These are phyloP conservation scores for Jacana jacana DNA, from an alignment of 2,113 vertebrate species.

Conservation along the genomic window DNA sequence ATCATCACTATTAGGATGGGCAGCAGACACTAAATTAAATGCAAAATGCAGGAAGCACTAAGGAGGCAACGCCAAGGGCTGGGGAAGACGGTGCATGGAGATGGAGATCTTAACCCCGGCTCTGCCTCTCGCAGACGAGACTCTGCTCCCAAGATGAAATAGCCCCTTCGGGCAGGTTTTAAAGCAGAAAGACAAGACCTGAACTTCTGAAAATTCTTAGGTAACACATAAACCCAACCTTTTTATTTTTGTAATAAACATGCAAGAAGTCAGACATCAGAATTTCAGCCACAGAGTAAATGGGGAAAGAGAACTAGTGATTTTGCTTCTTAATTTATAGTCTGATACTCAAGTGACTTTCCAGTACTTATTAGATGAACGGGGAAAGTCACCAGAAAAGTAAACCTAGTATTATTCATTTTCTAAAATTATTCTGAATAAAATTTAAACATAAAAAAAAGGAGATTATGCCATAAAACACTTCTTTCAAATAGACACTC, in stretches of 20 bases:
- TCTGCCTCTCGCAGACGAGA: neutral
- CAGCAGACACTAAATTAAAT: neutral
- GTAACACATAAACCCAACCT: too few species aligned
- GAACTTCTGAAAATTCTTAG: neutral
- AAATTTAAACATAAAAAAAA: neutral
- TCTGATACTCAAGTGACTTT: neutral
- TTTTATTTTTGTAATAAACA: neutral
- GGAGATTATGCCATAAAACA: neutral
- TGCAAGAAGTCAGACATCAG: neutral
- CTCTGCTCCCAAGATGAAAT: neutral
- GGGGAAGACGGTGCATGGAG: accelerated
- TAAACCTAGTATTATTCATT: neutral
- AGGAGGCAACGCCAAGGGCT: neutral
- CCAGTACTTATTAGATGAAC: neutral
- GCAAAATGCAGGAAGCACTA: neutral
- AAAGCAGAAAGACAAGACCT: neutral
- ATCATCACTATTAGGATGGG: neutral
- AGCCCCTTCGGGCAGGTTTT: neutral
- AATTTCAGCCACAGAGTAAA: neutral
- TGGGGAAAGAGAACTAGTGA: neutral
- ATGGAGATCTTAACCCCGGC: neutral
- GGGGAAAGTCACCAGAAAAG: neutral
- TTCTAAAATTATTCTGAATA: neutral
- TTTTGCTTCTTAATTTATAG: neutral
- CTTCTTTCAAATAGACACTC: neutral